Evolutionary conservation across 2,113 vertebrate genomes (phyloP), one percentile per base, ranked within the genome.

Genomic region (Odobenus rosmarus): DNA sequence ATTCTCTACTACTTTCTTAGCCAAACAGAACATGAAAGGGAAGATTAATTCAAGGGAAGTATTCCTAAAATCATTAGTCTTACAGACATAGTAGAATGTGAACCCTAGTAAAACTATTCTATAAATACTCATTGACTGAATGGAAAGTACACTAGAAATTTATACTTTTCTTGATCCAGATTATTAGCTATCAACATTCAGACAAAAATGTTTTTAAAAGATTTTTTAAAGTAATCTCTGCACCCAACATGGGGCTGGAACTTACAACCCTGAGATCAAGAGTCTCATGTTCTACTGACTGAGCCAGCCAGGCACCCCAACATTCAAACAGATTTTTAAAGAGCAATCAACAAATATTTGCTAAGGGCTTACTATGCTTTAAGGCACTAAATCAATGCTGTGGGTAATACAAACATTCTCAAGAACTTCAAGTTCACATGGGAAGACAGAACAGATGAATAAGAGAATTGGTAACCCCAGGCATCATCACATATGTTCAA

Each of bases 21-120:
- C n/a, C 92, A 88, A 94, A 95, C 10, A 93, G n/a, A 84, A 77
- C 23, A 90, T 71, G 28, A 88, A 96, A 72, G 13, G 36, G n/a
- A 96, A 91, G 69, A 69, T 15, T 81, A 77, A 90, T 24, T 93
- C n/a, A 93, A 64, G 84, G n/a, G 13, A 59, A 16, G 23, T 85
- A 71, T 72, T 67, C 26, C 26, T 88, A 55, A 93, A 67, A 19
- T 42, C 23, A 1, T 21, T 1, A 83, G 31, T 67, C n/a, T 79
- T 46, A 79, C 0, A 42, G n/a, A 83, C n/a, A 81, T 0, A n/a
- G 61, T n/a, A 89, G 36, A 86, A 79, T 46, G 59, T 81, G 49
- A 86, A 77, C 1, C 57, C 3, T 7, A n/a, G 31, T 6, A 62
- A 12, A 67, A 72, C 51, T 62, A n/a, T 62, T 69, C 49, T 90